These are phyloP conservation scores for Xestia c-nigrum DNA, from an alignment of 2,888 invertebrate species.

Conservation along the genomic window DNA sequence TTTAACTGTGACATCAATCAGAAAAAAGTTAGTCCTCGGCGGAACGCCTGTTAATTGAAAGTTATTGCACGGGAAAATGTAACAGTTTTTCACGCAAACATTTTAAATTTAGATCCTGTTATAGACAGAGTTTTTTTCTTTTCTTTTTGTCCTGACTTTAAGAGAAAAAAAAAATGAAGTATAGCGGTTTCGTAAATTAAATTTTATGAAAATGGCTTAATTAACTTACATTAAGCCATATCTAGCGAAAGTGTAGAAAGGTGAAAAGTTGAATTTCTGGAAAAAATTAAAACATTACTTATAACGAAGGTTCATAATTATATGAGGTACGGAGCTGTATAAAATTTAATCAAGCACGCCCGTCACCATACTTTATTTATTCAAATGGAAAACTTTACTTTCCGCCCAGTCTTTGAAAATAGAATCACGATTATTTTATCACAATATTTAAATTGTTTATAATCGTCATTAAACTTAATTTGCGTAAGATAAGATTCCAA, in stretches of 20 bases:
- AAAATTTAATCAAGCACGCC: conserved; percentile 70
- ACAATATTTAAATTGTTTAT: conserved; percentile 33
- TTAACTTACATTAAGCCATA: background rate
- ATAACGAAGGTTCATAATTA: conserved; percentile 69
- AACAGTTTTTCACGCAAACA: conserved; percentile 51
- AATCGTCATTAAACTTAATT: conserved; percentile 47
- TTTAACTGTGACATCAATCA: conserved; percentile 74
- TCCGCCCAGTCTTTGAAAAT: conserved; percentile 32
- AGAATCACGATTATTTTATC: conserved; percentile 23
- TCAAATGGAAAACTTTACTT: conserved; percentile 50
- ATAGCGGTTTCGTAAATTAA: conserved; percentile 67
- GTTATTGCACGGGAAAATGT: conserved; percentile 67
- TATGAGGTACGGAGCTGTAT: conserved; percentile 67
- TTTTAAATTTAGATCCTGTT: conserved; percentile 61
- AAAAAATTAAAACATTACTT: conserved; percentile 68
- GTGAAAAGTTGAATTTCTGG: conserved; percentile 61
- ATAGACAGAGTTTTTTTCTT: conserved; percentile 42
- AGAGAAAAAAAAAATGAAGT: conserved; percentile 57
- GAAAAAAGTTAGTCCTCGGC: conserved; percentile 69
- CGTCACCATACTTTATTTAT: conserved; percentile 39
- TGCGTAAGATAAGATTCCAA: conserved; percentile 49
- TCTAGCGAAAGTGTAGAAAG: background rate
- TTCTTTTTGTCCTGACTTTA: conserved; percentile 15
- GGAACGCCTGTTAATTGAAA: conserved; percentile 74
- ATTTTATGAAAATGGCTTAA: conserved; percentile 56